Percentiles rank a stretch among this genome's conserved stretches.
Conservation (phyloP, 1,140 invertebrate species). For the Bombus haemorrhoidalis region DNA sequence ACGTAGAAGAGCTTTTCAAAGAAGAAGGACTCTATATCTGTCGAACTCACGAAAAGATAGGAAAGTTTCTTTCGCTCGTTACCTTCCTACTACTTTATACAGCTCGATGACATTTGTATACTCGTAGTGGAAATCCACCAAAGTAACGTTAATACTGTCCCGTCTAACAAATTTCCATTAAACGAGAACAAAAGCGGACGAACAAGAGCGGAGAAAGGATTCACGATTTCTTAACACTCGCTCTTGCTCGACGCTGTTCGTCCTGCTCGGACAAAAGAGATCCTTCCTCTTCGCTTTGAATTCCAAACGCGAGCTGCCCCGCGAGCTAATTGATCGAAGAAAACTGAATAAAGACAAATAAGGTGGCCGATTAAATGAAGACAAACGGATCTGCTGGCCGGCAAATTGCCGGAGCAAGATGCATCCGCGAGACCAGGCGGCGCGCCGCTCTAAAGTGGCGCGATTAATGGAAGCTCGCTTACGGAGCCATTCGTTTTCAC, state of each 20-base stretch:
- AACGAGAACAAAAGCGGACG: slow-evolving; percentile 1
- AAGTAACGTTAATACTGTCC: background rate
- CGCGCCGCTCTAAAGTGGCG: slow-evolving; percentile 15
- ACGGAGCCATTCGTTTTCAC: background rate
- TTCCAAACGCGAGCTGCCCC: background rate
- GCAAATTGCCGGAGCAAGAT: slow-evolving; percentile 15
- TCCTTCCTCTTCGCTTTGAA: background rate
- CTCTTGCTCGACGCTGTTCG: background rate
- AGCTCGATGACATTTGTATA: background rate
- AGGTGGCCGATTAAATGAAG: slow-evolving; percentile 14
- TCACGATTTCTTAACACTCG: background rate
- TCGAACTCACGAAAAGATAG: background rate
- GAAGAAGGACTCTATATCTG: background rate
- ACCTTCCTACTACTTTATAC: background rate
- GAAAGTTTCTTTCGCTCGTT: background rate
- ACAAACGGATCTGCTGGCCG: background rate
- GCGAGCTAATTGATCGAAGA: slow-evolving; percentile 25
- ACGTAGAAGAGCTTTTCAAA: background rate
- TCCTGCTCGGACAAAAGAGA: slow-evolving; percentile 1
- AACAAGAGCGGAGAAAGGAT: background rate
- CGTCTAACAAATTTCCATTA: background rate
- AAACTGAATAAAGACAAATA: slow-evolving; percentile 40
- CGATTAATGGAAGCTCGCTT: slow-evolving; percentile 29
- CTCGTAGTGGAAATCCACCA: background rate
- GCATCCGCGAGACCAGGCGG: slow-evolving; percentile 6